phyloP scores from a whole-genome alignment of 2,888 invertebrate species.

The Drosophila pseudotakahashii region DNA sequence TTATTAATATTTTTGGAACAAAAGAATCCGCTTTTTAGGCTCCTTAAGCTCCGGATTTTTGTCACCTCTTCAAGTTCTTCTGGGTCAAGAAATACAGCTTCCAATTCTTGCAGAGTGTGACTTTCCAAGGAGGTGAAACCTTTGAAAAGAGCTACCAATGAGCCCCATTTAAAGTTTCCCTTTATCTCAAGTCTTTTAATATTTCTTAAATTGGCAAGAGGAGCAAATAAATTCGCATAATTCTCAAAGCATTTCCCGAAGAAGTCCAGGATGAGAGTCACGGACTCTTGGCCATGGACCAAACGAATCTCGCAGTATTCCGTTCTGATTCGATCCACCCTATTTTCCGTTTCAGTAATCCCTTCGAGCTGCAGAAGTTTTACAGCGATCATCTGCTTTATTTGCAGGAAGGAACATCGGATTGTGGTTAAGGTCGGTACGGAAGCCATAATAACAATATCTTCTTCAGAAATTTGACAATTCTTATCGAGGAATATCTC shows the following conservation, averaged over 20 bases:
- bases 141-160: conserved; percentile 2
- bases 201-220: conserved; percentile 11
- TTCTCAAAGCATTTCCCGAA: neutral
- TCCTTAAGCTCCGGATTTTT: conserved; percentile 4
- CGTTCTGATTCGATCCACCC: conserved; percentile 14
- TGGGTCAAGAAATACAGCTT: conserved; percentile 1
- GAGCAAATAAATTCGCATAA: neutral
- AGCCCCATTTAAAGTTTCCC: neutral
- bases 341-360: neutral
- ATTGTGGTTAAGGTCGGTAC: conserved; percentile 6
- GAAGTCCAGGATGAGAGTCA: conserved; percentile 1
- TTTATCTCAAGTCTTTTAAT: neutral
- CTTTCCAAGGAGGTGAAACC: neutral
- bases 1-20: conserved; percentile 15
- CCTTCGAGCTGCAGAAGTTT: conserved; percentile 5
- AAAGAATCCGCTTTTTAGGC: conserved; percentile 13
- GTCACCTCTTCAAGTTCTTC: conserved; percentile 13
- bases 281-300: neutral
- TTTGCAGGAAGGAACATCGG: conserved; percentile 5
- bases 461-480: conserved; percentile 1
- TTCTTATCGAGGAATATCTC: neutral
- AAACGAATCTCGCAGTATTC: conserved; percentile 9
- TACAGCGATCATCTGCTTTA: conserved; percentile 7
- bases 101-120: conserved; percentile 1
- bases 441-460: neutral